Percentiles rank a stretch among this genome's conserved stretches.
phyloP scores from a whole-genome alignment of 2,113 vertebrate species.

The Eublepharis macularius region DNA sequence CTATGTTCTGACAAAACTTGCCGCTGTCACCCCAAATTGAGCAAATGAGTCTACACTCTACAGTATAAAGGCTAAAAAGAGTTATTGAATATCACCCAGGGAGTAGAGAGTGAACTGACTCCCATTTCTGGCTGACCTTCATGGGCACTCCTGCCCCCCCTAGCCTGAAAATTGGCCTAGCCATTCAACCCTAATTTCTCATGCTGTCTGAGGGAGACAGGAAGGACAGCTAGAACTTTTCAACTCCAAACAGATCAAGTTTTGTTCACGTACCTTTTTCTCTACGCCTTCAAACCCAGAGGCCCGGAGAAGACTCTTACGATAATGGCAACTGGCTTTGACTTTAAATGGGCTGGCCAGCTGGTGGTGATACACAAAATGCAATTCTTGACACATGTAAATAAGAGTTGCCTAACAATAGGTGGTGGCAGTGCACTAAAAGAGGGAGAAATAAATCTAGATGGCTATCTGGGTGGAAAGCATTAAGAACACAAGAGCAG shows the following conservation, averaged over 20 bases:
- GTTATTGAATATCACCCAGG: conserved; percentile 86
- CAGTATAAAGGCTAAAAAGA: conserved; percentile 76
- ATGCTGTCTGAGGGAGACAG: conserved; percentile 71
- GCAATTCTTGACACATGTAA: conserved; percentile 48
- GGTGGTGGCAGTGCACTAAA: not conserved
- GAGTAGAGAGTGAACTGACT: conserved; percentile 84
- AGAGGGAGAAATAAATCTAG: conserved; percentile 8
- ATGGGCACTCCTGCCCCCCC: conserved; percentile 35
- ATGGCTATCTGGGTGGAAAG: conserved; percentile 17
- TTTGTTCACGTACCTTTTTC: conserved; percentile 66
- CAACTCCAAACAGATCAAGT: conserved; percentile 80
- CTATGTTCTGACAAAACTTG: conserved; percentile 78
- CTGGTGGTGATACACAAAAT: conserved; percentile 36
- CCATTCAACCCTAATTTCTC: conserved; percentile 74
- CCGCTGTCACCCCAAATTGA: conserved; percentile 81
- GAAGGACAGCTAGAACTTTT: conserved; percentile 73
- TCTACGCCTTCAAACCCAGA: conserved; percentile 47
- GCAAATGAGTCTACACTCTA: conserved; percentile 80
- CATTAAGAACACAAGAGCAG: no score
- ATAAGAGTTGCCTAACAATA: conserved; percentile 35
- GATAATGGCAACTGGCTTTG: conserved; percentile 70
- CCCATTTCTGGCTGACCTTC: conserved; percentile 84
- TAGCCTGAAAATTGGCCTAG: conserved; percentile 54
- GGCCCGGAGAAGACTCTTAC: conserved; percentile 55
- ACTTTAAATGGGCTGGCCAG: conserved; percentile 61